These are phyloP conservation scores for Riparia riparia DNA, from an alignment of 2,113 vertebrate genomes.

Conservation along the genomic window DNA sequence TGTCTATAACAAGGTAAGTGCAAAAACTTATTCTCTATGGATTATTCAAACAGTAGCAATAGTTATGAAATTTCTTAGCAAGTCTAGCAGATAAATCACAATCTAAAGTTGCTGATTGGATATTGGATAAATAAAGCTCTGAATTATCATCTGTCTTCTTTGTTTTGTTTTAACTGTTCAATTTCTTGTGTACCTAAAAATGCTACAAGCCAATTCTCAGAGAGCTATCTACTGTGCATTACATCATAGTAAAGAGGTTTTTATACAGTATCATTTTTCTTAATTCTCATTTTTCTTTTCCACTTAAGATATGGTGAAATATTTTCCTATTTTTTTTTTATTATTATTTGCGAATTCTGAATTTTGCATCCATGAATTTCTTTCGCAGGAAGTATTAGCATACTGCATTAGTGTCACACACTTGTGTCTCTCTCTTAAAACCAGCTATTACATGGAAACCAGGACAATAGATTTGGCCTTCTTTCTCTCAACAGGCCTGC, in stretches of 20 bases:
- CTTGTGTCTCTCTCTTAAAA: slow-evolving; percentile 1
- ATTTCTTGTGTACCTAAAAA: background rate
- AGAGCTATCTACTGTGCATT: background rate
- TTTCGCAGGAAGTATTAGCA: background rate
- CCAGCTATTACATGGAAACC: background rate
- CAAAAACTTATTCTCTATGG: slow-evolving; percentile 16
- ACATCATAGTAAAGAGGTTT: background rate
- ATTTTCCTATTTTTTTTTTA: background rate
- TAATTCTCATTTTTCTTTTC: background rate
- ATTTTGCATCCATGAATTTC: background rate
- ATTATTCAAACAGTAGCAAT: background rate
- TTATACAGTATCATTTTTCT: background rate
- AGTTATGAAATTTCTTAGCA: background rate
- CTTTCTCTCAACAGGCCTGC: background rate
- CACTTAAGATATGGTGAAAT: background rate
- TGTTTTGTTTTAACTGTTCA: background rate
- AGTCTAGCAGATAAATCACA: background rate
- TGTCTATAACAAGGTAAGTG: slow-evolving; percentile 76
- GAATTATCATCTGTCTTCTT: background rate
- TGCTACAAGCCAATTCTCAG: background rate
- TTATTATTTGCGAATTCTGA: background rate
- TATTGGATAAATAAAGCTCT: background rate
- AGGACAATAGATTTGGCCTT: background rate
- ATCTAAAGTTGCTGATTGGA: background rate
- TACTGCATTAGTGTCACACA: background rate